These are phyloP conservation scores for Entosphenus tridentatus DNA, from an alignment of 2,113 vertebrate species.

Conservation along the genomic window DNA sequence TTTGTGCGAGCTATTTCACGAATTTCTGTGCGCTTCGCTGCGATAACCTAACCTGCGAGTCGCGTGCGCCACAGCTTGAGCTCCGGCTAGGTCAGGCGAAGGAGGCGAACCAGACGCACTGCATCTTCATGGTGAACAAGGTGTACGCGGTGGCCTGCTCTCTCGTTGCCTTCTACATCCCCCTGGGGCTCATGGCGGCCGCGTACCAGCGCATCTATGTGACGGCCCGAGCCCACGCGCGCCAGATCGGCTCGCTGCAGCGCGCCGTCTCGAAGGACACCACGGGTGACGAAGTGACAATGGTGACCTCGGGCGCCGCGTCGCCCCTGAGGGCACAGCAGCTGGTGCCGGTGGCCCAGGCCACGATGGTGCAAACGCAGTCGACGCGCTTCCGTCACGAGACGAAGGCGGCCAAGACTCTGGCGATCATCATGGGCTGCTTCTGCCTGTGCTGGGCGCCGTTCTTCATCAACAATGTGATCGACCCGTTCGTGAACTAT, in stretches of 20 bases:
- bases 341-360: constrained; percentile 48
- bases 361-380: constrained; percentile 24
- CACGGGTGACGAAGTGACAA: not conserved
- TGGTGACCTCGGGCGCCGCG: not conserved
- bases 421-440: constrained; percentile 97
- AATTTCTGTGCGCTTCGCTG: no score
- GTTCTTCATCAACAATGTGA: constrained; percentile 82
- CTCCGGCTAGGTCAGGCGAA: constrained; percentile 11
- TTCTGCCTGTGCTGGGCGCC: constrained; percentile 98
- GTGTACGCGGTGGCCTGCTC: constrained; percentile 92
- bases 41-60: no score
- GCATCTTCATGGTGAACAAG: constrained; percentile 98
- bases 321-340: constrained; percentile 14
- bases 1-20: no score
- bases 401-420: constrained; percentile 87
- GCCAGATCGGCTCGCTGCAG: constrained; percentile 64
- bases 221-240: constrained; percentile 65
- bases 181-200: constrained; percentile 77
- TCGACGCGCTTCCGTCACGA: constrained; percentile 61
- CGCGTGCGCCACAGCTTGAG: no score
- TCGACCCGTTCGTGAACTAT: constrained; percentile 90
- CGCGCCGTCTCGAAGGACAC: constrained; percentile 29
- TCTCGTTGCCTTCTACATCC: constrained; percentile 94
- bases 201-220: constrained; percentile 93
- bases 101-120: constrained; percentile 58